phyloP scores from a whole-genome alignment of 1,140 invertebrate species.

The Colletes latitarsis region DNA sequence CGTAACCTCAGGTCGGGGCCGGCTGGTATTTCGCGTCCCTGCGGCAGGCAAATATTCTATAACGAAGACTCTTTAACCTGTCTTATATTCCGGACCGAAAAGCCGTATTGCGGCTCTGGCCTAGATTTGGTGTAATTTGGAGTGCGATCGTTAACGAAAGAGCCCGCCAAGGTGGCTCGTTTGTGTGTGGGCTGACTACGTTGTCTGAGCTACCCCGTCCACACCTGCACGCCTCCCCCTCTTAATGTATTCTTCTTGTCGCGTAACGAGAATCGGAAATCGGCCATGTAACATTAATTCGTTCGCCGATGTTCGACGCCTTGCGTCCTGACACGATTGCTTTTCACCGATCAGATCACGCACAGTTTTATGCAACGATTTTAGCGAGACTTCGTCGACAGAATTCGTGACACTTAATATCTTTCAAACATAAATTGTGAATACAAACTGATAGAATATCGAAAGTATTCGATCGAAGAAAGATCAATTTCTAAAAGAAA shows the following conservation, averaged over 20 bases:
- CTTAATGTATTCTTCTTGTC: background rate
- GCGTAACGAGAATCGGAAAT: background rate
- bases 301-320: too few relatives aligned
- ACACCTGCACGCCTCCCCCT: background rate
- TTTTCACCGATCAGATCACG: too few relatives aligned
- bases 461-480: too few relatives aligned
- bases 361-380: background rate
- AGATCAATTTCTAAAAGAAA: too few relatives aligned
- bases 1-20: slow-evolving; percentile 13
- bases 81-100: slow-evolving; percentile 59
- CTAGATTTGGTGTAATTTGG: slow-evolving; percentile 59
- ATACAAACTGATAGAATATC: too few relatives aligned
- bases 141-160: slow-evolving; percentile 65
- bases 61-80: slow-evolving; percentile 51
- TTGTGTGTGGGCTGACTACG: slow-evolving; percentile 41
- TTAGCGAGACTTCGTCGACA: background rate
- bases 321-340: too few relatives aligned
- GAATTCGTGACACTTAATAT: too few relatives aligned
- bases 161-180: slow-evolving; percentile 55
- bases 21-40: slow-evolving; percentile 21
- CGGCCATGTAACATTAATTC: background rate
- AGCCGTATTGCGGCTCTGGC: slow-evolving; percentile 62
- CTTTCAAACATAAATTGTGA: too few relatives aligned
- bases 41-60: slow-evolving; percentile 34
- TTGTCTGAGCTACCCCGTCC: slow-evolving; percentile 27